phyloP scores from a whole-genome alignment of 2,888 invertebrate species.

The Listrodromus nycthemerus region DNA sequence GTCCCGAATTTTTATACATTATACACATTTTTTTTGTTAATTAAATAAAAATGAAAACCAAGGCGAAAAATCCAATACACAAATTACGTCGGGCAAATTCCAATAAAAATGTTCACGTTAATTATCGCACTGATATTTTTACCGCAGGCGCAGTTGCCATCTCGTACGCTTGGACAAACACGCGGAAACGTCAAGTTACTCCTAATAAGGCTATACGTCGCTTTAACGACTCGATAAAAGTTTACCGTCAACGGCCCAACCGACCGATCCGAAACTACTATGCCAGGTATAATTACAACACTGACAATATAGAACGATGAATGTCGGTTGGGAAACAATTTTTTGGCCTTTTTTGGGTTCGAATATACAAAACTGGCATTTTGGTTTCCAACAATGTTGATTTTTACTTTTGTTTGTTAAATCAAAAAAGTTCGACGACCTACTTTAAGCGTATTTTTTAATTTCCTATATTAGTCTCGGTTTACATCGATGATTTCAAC shows the following conservation, averaged over 20 bases:
- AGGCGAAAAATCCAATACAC: background rate
- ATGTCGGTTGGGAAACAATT: background rate
- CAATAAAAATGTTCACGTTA: too few relatives aligned
- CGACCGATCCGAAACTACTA: constrained; percentile 41
- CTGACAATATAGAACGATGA: background rate
- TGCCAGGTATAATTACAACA: constrained; percentile 35
- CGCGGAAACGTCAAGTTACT: background rate
- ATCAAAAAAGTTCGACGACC: too few relatives aligned
- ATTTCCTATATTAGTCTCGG: too few relatives aligned
- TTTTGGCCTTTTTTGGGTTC: too few relatives aligned
- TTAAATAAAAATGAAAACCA: background rate
- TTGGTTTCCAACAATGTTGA: too few relatives aligned
- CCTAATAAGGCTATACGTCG: background rate
- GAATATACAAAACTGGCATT: too few relatives aligned
- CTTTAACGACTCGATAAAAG: constrained; percentile 9
- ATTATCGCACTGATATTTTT: too few relatives aligned
- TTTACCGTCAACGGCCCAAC: background rate
- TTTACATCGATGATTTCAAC: too few relatives aligned
- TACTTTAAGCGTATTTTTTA: too few relatives aligned
- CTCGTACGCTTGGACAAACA: background rate
- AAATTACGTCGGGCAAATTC: too few relatives aligned
- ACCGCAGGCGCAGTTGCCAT: background rate
- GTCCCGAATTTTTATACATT: background rate
- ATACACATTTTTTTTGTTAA: background rate
- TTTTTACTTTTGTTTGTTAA: too few relatives aligned